A percentile compares a stretch with the other conserved stretches of the same genome.
phyloP scores from a whole-genome alignment of 2,888 invertebrate species.

The Scaptodrosophila latifasciaeformis region DNA sequence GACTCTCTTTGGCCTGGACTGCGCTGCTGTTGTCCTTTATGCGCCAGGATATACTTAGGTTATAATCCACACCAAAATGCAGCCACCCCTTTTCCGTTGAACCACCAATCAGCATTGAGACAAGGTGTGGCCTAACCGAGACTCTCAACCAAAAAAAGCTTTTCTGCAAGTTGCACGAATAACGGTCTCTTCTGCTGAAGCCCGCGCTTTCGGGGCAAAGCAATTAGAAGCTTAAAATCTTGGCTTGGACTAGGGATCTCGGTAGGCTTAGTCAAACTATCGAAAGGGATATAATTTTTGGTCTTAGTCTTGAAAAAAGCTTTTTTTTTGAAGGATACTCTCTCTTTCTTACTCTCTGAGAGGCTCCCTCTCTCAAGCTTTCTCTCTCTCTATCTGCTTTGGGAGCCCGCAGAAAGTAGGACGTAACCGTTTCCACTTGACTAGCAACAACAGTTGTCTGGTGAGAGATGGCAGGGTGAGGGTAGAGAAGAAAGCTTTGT shows the following conservation, averaged over 20 bases:
- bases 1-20: conserved; percentile 39
- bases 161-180: conserved; percentile 5
- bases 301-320: background rate
- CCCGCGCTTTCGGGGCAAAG: conserved; percentile 17
- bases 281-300: background rate
- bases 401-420: conserved; percentile 47
- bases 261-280: background rate
- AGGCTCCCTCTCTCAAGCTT: too few relatives aligned
- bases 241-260: conserved; percentile 28
- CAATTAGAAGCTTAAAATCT: conserved; percentile 29
- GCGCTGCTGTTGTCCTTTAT: conserved; percentile 46
- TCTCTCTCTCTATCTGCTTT: background rate
- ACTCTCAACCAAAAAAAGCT: conserved; percentile 14
- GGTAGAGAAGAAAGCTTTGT: too few relatives aligned
- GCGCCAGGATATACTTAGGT: conserved; percentile 62
- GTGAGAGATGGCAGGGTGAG: background rate
- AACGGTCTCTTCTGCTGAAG: conserved; percentile 6
- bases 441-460: conserved; percentile 25
- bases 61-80: conserved; percentile 65
- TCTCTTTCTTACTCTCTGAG: too few relatives aligned
- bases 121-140: conserved; percentile 68
- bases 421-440: conserved; percentile 70
- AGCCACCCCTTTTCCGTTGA: conserved; percentile 70
- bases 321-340: too few relatives aligned
- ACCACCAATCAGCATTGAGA: conserved; percentile 73